A percentile compares a stretch with the other conserved stretches of the same genome.
These are phyloP conservation scores for Zaprionus bogoriensis DNA, from an alignment of 2,888 invertebrate genomes.

Conservation along the genomic window DNA sequence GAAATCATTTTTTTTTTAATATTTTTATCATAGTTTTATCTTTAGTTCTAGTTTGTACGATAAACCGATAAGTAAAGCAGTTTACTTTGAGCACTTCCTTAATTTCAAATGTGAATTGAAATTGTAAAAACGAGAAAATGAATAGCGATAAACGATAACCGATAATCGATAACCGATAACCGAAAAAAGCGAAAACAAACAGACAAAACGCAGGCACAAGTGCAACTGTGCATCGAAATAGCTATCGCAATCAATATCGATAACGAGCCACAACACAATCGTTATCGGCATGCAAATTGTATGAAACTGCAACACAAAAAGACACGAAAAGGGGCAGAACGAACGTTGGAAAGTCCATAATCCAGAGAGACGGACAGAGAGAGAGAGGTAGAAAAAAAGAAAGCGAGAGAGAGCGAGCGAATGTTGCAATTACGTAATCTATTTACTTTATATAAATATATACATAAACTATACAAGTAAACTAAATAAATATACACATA, in stretches of 20 bases:
- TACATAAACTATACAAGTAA: conserved; percentile 55
- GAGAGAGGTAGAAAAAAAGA: not conserved
- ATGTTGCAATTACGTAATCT: conserved; percentile 77
- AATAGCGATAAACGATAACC: not conserved
- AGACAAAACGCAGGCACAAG: not conserved
- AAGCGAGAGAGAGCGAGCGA: conserved; percentile 29
- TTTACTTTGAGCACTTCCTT: conserved; percentile 51
- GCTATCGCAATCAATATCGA: conserved; percentile 1
- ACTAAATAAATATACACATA: conserved; percentile 49
- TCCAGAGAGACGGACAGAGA: conserved; percentile 6
- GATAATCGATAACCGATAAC: conserved; percentile 20
- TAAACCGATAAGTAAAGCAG: conserved; percentile 23
- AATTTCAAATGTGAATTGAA: conserved; percentile 46
- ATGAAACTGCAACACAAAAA: conserved; percentile 12
- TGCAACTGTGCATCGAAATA: conserved; percentile 7
- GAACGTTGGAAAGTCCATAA: conserved; percentile 30
- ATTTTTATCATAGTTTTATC: conserved; percentile 12
- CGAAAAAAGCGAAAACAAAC: not conserved
- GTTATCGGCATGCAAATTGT: conserved; percentile 7
- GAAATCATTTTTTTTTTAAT: conserved; percentile 24
- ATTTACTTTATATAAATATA: conserved; percentile 73
- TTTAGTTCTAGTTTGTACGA: conserved; percentile 20
- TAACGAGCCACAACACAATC: no score
- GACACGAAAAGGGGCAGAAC: not conserved
- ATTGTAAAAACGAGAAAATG: conserved; percentile 38